Evolutionary conservation across 2,888 invertebrate genomes (phyloP), one percentile per base, ranked within the genome.

Genomic region (Apamea anceps): DNA sequence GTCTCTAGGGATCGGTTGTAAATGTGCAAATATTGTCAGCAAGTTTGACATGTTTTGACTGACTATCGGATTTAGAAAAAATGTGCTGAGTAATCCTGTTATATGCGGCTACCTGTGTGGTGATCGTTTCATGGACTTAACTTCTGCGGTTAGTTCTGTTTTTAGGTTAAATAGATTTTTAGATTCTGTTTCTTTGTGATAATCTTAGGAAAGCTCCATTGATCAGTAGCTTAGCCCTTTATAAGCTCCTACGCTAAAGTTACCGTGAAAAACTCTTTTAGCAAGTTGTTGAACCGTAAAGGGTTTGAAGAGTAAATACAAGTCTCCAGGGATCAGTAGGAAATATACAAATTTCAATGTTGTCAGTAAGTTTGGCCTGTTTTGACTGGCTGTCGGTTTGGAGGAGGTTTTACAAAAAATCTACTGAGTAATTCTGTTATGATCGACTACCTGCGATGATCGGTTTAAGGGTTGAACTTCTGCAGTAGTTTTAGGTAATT

Each of bases 41-140:
- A 86, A 91, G 94, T 96, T 95, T 96, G 96, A 95, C 95, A 94
- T 96, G 94, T 96, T 96, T 94, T 96, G 96, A 96, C 96, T 93
- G 85, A 76, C 90, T 92, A 91, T 93, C 85, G 94, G 93, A 94
- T 96, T 95, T 90, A 80, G 75, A 80, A 87, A 85, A 91, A 91
- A 92, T 89, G 84, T 93, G 95, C 95, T 93, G 89, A 88, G 94
- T 95, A 95, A 96, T 95, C 93, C 90, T 93, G 88, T 93, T 92
- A 88, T 86, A 82, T 84, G 62, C 74, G 72, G 90, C 95, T 95
- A 95, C 95, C 95, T 95, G 94, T 92, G 94, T 92, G 77, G 92
- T 91, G 72, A 79, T 81, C 48, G 81, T 75, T 89, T 89, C 83
- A 71, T 54, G 37, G 42, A 28, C 25, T 62, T 0, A 25, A 37